Evolutionary conservation across 2,888 invertebrate species (phyloP).

Genomic region (Cosmia pyralina): DNA sequence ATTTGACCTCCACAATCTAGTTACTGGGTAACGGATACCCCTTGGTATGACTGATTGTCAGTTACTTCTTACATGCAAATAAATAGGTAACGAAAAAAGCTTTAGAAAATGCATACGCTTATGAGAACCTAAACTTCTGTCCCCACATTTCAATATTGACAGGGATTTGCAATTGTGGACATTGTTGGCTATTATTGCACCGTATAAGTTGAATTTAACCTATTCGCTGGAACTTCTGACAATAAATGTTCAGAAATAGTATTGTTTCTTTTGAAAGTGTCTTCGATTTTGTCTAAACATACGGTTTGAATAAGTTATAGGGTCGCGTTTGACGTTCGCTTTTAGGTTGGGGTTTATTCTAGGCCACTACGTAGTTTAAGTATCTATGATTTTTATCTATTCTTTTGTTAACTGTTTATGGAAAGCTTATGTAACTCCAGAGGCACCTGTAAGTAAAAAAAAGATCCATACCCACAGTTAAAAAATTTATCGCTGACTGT

Average conservation of each 20-base stretch:
- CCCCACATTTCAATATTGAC: constrained; percentile 12
- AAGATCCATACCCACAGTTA: too few species aligned
- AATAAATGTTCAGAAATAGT: constrained; percentile 48
- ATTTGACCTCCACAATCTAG: not conserved
- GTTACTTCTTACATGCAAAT: not conserved
- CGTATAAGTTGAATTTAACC: constrained; percentile 62
- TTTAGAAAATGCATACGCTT: not conserved
- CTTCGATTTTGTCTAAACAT: constrained; percentile 53
- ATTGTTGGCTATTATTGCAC: constrained; percentile 66
- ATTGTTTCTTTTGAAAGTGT: constrained; percentile 55
- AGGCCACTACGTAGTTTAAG: constrained; percentile 10
- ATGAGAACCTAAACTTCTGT: constrained; percentile 53
- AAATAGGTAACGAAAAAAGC: not conserved
- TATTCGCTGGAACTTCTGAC: constrained; percentile 60
- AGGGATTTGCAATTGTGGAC: constrained; percentile 65
- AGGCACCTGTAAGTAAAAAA: too few species aligned
- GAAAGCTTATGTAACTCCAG: not conserved
- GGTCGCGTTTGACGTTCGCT: constrained; percentile 18
- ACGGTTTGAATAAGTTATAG: constrained; percentile 39
- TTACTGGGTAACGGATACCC: not conserved
- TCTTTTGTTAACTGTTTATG: not conserved
- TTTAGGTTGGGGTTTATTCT: constrained; percentile 24
- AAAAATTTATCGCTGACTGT: too few species aligned
- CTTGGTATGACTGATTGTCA: not conserved
- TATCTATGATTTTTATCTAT: constrained; percentile 21